Conservation (phyloP, 2,797 vertebrate genomes). For the Silurus lanzhouensis region DNA sequence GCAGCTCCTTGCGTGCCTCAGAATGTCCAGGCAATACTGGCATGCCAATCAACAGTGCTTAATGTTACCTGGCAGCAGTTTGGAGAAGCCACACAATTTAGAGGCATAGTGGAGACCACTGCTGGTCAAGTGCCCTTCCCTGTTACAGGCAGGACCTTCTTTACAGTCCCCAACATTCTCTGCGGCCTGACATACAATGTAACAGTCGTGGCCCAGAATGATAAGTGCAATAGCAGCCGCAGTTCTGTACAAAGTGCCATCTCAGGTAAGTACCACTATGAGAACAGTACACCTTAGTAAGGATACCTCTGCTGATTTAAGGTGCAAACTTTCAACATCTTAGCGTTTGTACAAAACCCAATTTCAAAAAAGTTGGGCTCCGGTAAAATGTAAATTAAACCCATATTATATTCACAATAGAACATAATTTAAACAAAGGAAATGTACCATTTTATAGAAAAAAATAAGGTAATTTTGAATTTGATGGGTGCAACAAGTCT, state of each 20-base stretch:
- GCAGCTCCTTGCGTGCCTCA: slow-evolving; percentile 76
- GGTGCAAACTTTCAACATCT: neutral
- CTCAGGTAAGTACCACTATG: slow-evolving; percentile 63
- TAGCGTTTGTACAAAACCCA: too few relatives aligned
- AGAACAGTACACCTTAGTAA: neutral
- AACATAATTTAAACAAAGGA: too few relatives aligned
- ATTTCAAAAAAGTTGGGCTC: too few relatives aligned
- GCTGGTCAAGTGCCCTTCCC: slow-evolving; percentile 52
- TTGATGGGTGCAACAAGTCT: too few relatives aligned
- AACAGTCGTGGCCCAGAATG: slow-evolving; percentile 64
- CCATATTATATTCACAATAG: too few relatives aligned
- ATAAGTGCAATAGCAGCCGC: slow-evolving; percentile 70
- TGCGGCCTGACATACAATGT: slow-evolving; percentile 69
- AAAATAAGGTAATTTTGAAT: too few relatives aligned
- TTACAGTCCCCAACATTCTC: slow-evolving; percentile 57
- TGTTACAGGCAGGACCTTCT: slow-evolving; percentile 51
- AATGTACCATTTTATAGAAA: too few relatives aligned
- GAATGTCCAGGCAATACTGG: slow-evolving; percentile 60
- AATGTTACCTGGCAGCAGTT: slow-evolving; percentile 73
- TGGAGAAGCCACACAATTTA: slow-evolving; percentile 61
- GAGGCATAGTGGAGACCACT: slow-evolving; percentile 57
- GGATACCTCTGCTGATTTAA: neutral
- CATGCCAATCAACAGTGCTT: slow-evolving; percentile 69
- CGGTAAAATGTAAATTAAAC: too few relatives aligned
- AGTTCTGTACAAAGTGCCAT: slow-evolving; percentile 59